These are phyloP conservation scores for Sipha flava DNA, from an alignment of 1,140 invertebrate genomes.

Conservation along the genomic window DNA sequence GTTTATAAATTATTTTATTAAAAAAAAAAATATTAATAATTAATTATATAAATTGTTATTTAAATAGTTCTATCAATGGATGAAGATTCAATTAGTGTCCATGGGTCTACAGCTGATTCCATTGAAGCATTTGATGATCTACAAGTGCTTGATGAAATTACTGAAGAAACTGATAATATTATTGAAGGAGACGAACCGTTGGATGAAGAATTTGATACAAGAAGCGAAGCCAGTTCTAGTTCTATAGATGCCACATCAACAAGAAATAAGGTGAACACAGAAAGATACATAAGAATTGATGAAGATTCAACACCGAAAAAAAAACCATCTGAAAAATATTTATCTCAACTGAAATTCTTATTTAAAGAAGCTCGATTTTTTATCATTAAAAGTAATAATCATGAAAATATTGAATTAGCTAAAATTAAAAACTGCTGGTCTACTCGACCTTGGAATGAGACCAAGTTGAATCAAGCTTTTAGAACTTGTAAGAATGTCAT, in stretches of 20 bases:
- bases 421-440: slow-evolving; percentile 97
- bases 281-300: slow-evolving; percentile 44
- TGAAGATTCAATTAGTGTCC: slow-evolving; percentile 27
- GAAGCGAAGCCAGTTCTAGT: slow-evolving; percentile 61
- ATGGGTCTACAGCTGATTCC: slow-evolving; percentile 20
- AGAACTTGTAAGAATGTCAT: slow-evolving; percentile 87
- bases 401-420: slow-evolving; percentile 88
- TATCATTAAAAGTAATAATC: slow-evolving; percentile 96
- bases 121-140: slow-evolving; percentile 18
- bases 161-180: slow-evolving; percentile 26
- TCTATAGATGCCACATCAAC: slow-evolving; percentile 59
- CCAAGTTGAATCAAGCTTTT: slow-evolving; percentile 89
- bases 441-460: slow-evolving; percentile 92
- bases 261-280: slow-evolving; percentile 55
- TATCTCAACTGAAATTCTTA: slow-evolving; percentile 85
- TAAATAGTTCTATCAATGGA: slow-evolving; percentile 16
- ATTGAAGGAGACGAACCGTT: slow-evolving; percentile 37
- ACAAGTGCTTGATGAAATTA: slow-evolving; percentile 13
- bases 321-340: slow-evolving; percentile 68
- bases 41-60: neutral
- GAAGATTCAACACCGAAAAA: slow-evolving; percentile 42
- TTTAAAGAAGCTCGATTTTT: slow-evolving; percentile 93
- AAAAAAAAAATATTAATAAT: neutral
- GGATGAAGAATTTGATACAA: slow-evolving; percentile 52
- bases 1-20: neutral